phyloP scores from a whole-genome alignment of 2,888 invertebrate genomes.

The Carpatolechia fugitivella region DNA sequence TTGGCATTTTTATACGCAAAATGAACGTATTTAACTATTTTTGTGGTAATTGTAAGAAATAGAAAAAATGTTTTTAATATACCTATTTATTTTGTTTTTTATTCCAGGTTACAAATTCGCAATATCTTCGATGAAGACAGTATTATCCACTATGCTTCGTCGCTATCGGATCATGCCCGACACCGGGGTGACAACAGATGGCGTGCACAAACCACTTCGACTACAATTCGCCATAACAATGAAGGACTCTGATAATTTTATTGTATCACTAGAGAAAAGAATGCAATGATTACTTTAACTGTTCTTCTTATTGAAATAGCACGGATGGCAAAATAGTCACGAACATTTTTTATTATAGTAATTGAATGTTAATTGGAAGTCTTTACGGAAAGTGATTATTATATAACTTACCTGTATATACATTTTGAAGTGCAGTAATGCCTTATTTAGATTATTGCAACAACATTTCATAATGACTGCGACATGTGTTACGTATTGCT shows the following conservation, averaged over 20 bases:
- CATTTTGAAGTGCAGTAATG: no score
- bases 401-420: no score
- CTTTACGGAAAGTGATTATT: no score
- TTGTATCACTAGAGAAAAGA: background rate
- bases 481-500: no score
- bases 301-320: background rate
- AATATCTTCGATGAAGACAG: background rate
- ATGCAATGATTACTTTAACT: background rate
- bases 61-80: no score
- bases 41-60: no score
- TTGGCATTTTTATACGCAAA: no score
- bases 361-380: no score
- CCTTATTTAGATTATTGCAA: no score
- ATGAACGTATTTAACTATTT: no score
- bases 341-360: background rate
- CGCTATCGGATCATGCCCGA: background rate
- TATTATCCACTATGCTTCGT: background rate
- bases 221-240: slow-evolving; percentile 46
- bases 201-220: slow-evolving; percentile 29
- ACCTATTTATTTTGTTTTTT: no score
- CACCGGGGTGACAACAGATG: background rate
- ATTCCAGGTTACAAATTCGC: background rate
- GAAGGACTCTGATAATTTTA: slow-evolving; percentile 43
- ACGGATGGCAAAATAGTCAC: background rate
- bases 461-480: no score